Base-by-base conservation (phyloP, 2,888 invertebrate genomes). In the Aphodius sticticus region DNA sequence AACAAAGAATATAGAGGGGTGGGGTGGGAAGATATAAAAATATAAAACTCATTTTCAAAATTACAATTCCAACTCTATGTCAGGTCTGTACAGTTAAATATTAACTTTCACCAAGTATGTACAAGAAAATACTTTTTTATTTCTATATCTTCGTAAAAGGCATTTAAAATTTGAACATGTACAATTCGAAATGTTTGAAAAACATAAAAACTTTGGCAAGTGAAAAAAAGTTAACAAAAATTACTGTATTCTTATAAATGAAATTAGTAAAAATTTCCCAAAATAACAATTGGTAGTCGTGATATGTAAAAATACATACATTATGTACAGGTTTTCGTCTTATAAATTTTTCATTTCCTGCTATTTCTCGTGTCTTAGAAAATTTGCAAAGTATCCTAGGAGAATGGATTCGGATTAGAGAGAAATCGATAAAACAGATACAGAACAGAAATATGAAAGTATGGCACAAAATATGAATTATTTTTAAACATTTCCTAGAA, bases 291-390 rank as follows among this genome's bases (percentile, higher is more conserved):
- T 53, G 81, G 76, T 83, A 78, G 76, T 76, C 80, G 69, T 83
- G 83, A 83, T 83, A 83, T 83, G 83, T 83, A 83, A 83, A 83
- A 83, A 83, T 83, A 83, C 82, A 82, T 83, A 83, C 82, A 83
- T 72, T 83, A 83, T 83, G 70, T 83, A 83, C 83, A 83, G 76
- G 76, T 76, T 80, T 78, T 77, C 74, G 77, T 76, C 75, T 53
- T 53, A 81, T 79, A 81, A 74, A 72, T 78, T 69, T 69, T 35
- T 72, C 77, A 69, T 77, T 16, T 69, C 74, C 16, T 77, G 38
- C 75, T 79, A 75, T 76, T 71, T 76, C 74, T 79, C 36, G 53
- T 79, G 77, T 77, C 79, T 77, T 77, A 79, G 78, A 79, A 70
- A 78, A 76, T 78, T 53, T 53, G 53, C 53, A 53, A 53, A 53